Evolutionary conservation across 2,888 invertebrate species (phyloP).

Genomic region (Agriopis leucophaearia): DNA sequence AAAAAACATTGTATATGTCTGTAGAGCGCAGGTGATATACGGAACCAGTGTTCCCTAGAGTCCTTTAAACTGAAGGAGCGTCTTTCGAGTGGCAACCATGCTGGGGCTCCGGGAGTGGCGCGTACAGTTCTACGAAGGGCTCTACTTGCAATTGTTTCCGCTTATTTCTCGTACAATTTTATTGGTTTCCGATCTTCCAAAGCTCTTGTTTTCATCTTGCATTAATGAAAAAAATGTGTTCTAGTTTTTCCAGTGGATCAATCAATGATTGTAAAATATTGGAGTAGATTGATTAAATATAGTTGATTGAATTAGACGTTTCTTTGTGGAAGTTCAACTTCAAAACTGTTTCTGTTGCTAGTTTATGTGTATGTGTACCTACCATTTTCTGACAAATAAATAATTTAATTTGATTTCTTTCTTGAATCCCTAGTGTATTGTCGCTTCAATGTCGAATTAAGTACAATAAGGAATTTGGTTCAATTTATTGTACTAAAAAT

Average conservation of each 20-base stretch:
- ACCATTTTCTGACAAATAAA: too few species aligned
- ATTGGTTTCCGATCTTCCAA: constrained; percentile 53
- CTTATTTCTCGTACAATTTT: constrained; percentile 54
- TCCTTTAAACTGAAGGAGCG: constrained; percentile 18
- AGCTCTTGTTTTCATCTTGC: constrained; percentile 45
- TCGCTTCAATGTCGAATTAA: too few species aligned
- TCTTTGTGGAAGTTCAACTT: too few species aligned
- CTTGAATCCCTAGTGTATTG: too few species aligned
- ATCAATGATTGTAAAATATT: constrained; percentile 23
- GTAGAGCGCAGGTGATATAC: constrained; percentile 18
- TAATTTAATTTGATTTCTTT: too few species aligned
- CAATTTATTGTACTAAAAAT: too few species aligned
- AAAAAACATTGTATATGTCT: constrained; percentile 3
- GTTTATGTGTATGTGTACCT: too few species aligned
- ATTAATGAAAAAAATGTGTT: constrained; percentile 39
- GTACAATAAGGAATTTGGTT: too few species aligned
- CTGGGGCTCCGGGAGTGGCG: constrained; percentile 20
- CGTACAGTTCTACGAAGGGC: constrained; percentile 35
- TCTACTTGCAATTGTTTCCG: constrained; percentile 50
- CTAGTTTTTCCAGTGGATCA: constrained; percentile 28
- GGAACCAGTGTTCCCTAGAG: constrained; percentile 1
- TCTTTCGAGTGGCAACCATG: constrained; percentile 18
- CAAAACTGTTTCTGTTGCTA: too few species aligned
- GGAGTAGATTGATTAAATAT: neutral
- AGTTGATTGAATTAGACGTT: too few species aligned